Percentiles rank a stretch among this genome's conserved stretches.
phyloP scores from a whole-genome alignment of 2,797 vertebrate species.

The Hapalemur alaotrensis region DNA sequence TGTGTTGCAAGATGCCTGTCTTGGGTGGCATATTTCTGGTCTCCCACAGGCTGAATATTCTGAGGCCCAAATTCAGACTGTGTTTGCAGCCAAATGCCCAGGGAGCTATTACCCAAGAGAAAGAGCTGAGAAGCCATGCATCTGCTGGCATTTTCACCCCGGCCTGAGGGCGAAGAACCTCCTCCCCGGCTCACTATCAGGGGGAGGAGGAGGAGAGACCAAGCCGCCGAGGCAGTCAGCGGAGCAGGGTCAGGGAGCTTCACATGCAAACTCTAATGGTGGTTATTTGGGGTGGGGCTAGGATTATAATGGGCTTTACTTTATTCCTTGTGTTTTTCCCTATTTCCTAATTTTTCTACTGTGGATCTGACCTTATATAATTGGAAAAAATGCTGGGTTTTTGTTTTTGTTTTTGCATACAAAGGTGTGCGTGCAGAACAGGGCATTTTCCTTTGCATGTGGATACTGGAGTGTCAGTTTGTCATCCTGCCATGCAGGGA shows the following conservation, averaged over 20 bases:
- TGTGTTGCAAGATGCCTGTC: background rate
- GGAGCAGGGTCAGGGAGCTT: background rate
- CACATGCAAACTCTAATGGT: rapidly evolving
- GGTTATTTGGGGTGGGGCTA: background rate
- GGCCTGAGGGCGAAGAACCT: rapidly evolving
- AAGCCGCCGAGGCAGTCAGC: rapidly evolving
- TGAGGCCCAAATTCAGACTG: background rate
- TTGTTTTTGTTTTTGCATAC: background rate
- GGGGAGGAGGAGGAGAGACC: background rate
- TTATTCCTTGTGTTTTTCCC: background rate
- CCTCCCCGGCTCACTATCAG: too few species aligned
- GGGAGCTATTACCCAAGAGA: background rate
- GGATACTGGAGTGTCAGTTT: rapidly evolving
- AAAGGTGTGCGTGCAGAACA: rapidly evolving
- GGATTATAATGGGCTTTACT: background rate
- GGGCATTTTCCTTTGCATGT: background rate
- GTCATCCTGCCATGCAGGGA: background rate
- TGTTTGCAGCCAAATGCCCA: background rate
- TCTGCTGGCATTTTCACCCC: background rate
- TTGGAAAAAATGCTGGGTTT: background rate
- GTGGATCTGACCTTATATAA: background rate
- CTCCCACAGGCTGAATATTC: background rate
- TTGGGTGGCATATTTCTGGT: background rate
- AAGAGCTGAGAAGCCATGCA: background rate
- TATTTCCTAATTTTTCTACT: background rate